Conservation (phyloP, 2,113 vertebrate genomes). For the Melanerpes aurifrons region DNA sequence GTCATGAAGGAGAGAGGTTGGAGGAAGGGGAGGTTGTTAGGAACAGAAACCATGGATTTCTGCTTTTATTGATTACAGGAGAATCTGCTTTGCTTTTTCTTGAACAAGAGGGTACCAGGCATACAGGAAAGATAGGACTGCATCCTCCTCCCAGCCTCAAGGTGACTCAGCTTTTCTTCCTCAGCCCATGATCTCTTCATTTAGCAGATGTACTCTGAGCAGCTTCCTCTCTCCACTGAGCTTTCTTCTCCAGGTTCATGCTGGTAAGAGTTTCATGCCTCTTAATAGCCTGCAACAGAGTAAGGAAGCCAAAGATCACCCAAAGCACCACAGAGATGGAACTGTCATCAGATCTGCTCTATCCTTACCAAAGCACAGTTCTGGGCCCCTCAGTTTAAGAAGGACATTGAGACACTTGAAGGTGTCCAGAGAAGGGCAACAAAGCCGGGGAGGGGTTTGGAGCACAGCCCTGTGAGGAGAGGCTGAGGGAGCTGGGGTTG, state of each 20-base stretch:
- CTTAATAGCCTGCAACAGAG: constrained; percentile 75
- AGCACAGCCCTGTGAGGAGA: too few species aligned
- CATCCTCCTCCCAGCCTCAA: background rate
- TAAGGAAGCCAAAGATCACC: background rate
- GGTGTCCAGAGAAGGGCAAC: too few species aligned
- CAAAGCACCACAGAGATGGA: background rate
- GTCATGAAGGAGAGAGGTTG: background rate
- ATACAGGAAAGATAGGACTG: background rate
- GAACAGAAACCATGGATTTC: background rate
- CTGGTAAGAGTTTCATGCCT: constrained; percentile 80
- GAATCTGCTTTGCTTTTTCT: background rate
- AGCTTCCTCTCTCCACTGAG: constrained; percentile 74
- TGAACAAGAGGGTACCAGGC: background rate
- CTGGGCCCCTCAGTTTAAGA: background rate
- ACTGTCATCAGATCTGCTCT: background rate
- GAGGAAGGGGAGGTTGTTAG: background rate
- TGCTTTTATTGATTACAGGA: constrained; percentile 10
- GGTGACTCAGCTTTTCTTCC: background rate
- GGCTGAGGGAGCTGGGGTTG: too few species aligned
- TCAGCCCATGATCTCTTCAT: background rate
- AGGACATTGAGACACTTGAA: too few species aligned
- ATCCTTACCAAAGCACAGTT: background rate
- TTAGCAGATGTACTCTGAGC: constrained; percentile 11
- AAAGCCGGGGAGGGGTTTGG: too few species aligned
- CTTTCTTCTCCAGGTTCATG: constrained; percentile 87